Evolutionary conservation across 2,888 invertebrate species (phyloP), one percentile per base, ranked within the genome.

Genomic region (Ophion obscuratus): DNA sequence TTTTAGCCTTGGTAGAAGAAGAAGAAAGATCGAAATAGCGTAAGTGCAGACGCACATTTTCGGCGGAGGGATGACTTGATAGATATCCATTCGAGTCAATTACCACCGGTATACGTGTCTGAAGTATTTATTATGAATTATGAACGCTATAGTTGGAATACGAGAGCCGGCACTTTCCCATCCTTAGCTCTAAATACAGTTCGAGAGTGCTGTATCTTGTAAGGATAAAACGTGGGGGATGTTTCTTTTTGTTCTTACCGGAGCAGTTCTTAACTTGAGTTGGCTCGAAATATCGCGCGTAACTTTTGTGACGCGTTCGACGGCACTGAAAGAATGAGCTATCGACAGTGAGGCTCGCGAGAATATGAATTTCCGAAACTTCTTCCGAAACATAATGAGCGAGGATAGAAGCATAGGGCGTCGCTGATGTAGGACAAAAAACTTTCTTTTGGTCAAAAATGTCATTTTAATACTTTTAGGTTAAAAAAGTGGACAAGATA

Each of bases 41-140:
- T 80, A 53, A 84, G 80, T 67, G 84, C 84, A 36, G 31, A 66
- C 59, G 71, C 44, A 71, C 71, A 76, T 76, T 83, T 80, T 76
- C 44, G 47, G 44, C 44, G 20, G 14, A 57, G 20, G 67, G 44
- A 64, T 57, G 44, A 27, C 36, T 3, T 59, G 76, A 84, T 76
- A 11, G n/a, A 84, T 84, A 80, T 80, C 70, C 20, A 75, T 83
- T 66, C 53, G 27, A 62, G 74, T 70, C 64, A 66, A 79, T 75
- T 75, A 75, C 36, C 67, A 53, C 7, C 40, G 36, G 14, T 64
- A 44, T 66, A 62, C 59, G 17, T 57, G 40, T 10, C 14, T 76
- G n/a, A 64, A 76, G 71, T 82, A 76, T 82, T 64, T 76, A 71
- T 64, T 47, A 71, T 47, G 64, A 79, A 70, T 47, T 71, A 79